phyloP scores from a whole-genome alignment of 2,888 invertebrate genomes.

The Oligia strigilis region DNA sequence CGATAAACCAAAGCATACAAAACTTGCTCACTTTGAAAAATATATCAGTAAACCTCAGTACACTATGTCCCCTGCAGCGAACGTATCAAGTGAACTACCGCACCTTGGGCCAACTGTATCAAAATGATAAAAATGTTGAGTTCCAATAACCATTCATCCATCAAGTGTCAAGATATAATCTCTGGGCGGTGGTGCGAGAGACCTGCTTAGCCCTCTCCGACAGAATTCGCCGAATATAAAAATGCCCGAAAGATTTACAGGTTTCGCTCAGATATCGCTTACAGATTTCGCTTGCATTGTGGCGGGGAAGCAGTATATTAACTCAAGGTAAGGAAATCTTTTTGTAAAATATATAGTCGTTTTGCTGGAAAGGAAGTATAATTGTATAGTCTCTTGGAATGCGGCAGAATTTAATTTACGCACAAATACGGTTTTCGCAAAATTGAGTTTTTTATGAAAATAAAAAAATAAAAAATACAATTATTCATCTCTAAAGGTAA shows the following conservation, averaged over 20 bases:
- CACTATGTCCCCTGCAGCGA: slow-evolving; percentile 78
- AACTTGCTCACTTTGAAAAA: slow-evolving; percentile 63
- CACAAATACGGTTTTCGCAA: neutral
- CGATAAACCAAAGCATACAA: slow-evolving; percentile 57
- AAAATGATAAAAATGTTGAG: slow-evolving; percentile 92
- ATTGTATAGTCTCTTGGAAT: neutral
- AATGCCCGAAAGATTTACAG: slow-evolving; percentile 90
- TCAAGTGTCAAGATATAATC: slow-evolving; percentile 94
- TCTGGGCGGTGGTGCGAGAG: slow-evolving; percentile 88
- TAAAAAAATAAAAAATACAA: neutral
- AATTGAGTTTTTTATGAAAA: neutral
- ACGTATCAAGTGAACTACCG: slow-evolving; percentile 63
- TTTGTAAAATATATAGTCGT: slow-evolving; percentile 34
- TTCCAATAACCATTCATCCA: slow-evolving; percentile 95
- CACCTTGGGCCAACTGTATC: slow-evolving; percentile 88
- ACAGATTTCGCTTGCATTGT: slow-evolving; percentile 86
- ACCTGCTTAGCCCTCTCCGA: slow-evolving; percentile 88
- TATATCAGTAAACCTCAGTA: slow-evolving; percentile 71
- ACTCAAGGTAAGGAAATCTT: slow-evolving; percentile 52
- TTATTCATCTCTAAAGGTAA: neutral
- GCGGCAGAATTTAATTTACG: neutral
- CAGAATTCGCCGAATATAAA: slow-evolving; percentile 87
- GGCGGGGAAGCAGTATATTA: slow-evolving; percentile 69
- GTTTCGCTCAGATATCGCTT: slow-evolving; percentile 85
- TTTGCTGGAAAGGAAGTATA: slow-evolving; percentile 1